Conservation (phyloP, 2,797 vertebrate species). For the Acrocephalus scirpaceus region DNA sequence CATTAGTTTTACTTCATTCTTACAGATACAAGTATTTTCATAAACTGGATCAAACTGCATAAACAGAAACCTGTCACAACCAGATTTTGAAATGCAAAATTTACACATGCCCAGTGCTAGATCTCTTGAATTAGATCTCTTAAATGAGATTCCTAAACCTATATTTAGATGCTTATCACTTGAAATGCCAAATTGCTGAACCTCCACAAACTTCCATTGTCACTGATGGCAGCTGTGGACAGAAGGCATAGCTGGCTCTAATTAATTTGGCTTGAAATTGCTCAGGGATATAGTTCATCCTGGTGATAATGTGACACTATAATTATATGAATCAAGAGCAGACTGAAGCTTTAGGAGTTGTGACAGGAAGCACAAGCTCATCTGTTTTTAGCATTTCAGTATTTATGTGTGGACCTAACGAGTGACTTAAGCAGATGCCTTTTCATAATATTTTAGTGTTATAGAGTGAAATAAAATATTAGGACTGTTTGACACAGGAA, state of each 20-base stretch:
- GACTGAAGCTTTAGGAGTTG: not conserved
- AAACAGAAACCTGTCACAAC: not conserved
- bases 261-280: constrained; percentile 30
- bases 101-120: not conserved
- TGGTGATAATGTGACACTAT: constrained; percentile 9
- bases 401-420: not conserved
- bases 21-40: not conserved
- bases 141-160: not conserved
- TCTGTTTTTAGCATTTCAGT: not conserved
- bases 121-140: not conserved
- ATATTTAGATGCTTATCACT: not conserved
- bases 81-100: not conserved
- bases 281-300: constrained; percentile 18
- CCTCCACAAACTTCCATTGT: not conserved
- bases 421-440: not conserved
- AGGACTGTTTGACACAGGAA: not conserved
- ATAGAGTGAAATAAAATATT: fast-evolving
- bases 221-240: not conserved
- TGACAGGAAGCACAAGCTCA: not conserved
- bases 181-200: constrained; percentile 3
- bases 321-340: constrained; percentile 11
- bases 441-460: not conserved
- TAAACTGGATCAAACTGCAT: not conserved
- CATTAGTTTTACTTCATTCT: not conserved
- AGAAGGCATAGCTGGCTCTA: not conserved